Evolutionary conservation across 23 tunicate genomes (phyloP).

Genomic region (Corella eumyota): DNA sequence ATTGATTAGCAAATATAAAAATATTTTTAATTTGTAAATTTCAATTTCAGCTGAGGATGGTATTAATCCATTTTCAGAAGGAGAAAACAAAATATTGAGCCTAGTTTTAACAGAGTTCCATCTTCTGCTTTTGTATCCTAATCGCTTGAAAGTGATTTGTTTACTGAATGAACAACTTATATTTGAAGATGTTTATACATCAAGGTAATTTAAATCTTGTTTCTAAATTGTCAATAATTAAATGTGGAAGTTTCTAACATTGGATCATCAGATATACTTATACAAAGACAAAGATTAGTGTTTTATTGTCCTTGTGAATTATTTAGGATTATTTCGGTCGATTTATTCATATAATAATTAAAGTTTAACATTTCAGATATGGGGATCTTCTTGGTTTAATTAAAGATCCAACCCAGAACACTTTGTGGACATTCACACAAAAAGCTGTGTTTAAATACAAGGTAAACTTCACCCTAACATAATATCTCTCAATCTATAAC

Average conservation of each 20-base stretch:
- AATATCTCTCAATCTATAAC: too few relatives aligned
- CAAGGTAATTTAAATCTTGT: constrained; percentile 36
- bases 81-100: constrained; percentile 22
- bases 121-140: constrained; percentile 42
- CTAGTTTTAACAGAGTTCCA: constrained; percentile 69
- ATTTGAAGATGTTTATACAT: constrained; percentile 57
- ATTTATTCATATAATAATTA: too few relatives aligned
- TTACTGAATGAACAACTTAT: constrained; percentile 67
- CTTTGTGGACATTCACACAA: constrained; percentile 63
- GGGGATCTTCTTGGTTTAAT: constrained; percentile 43
- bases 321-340: too few relatives aligned
- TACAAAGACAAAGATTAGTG: too few relatives aligned
- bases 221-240: neutral
- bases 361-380: constrained; percentile 38
- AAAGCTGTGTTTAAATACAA: constrained; percentile 71
- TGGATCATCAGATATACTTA: too few relatives aligned
- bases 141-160: constrained; percentile 54
- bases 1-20: too few relatives aligned
- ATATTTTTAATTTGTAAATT: too few relatives aligned
- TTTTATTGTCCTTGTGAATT: too few relatives aligned
- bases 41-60: constrained; percentile 24
- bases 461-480: constrained; percentile 35
- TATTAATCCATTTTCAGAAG: constrained; percentile 46
- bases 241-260: neutral
- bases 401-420: constrained; percentile 43